These are phyloP conservation scores for Siniperca obscura DNA, from an alignment of 2,797 vertebrate genomes.

Conservation along the genomic window DNA sequence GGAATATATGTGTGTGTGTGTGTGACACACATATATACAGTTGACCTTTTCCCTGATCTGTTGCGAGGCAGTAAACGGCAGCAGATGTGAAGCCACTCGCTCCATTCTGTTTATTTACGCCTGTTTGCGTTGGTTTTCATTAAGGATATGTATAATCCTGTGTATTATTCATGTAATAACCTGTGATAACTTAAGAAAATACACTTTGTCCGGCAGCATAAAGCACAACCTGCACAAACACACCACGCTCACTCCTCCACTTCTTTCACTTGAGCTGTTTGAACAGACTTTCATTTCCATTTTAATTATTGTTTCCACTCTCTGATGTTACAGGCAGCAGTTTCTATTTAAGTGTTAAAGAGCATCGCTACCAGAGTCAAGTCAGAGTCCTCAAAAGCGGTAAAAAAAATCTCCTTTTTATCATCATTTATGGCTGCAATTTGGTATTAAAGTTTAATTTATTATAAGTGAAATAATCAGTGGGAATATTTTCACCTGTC, in stretches of 20 bases:
- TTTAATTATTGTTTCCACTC: neutral
- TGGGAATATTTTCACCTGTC: too few species aligned
- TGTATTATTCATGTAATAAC: constrained; percentile 4
- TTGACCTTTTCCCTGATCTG: constrained; percentile 53
- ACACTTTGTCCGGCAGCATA: neutral
- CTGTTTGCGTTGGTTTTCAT: constrained; percentile 46
- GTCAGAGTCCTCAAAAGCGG: neutral
- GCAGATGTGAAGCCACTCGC: constrained; percentile 30
- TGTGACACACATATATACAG: too few species aligned
- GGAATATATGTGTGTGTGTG: constrained; percentile 8
- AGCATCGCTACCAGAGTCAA: neutral
- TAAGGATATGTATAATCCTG: constrained; percentile 18
- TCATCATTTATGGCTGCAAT: too few species aligned
- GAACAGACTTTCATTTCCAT: neutral
- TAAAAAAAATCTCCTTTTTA: too few species aligned
- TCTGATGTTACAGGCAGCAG: too few species aligned
- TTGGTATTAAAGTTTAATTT: too few species aligned
- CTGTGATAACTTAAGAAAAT: neutral
- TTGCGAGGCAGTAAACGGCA: constrained; percentile 41
- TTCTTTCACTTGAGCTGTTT: neutral
- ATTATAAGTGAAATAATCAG: too few species aligned
- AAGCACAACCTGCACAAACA: neutral
- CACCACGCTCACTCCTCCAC: neutral
- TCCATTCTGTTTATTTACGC: constrained; percentile 21
- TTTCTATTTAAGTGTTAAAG: neutral